Conservation (phyloP, 2,113 vertebrate species). For the Tyto alba region DNA sequence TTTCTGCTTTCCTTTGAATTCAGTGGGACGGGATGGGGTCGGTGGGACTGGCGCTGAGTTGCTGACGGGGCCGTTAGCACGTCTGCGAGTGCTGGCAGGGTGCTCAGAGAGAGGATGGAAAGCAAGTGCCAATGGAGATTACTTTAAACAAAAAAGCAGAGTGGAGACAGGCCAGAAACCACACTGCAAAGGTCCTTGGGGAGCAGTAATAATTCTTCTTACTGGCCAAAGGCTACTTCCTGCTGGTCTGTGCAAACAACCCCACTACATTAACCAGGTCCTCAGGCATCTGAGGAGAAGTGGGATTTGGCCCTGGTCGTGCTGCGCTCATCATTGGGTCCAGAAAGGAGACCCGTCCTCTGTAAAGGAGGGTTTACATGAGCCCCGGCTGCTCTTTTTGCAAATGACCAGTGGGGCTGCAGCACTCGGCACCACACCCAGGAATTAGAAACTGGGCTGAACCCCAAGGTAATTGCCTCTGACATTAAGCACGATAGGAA, state of each 20-base stretch:
- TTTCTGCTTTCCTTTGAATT: not conserved
- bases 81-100: not conserved
- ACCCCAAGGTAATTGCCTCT: not conserved
- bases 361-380: not conserved
- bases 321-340: not conserved
- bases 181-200: not conserved
- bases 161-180: not conserved
- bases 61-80: not conserved
- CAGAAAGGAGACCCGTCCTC: not conserved
- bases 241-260: not conserved
- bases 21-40: rapidly evolving
- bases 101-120: not conserved
- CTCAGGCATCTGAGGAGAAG: not conserved
- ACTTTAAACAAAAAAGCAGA: not conserved
- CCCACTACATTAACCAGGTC: not conserved
- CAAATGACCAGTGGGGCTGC: not conserved
- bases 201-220: not conserved
- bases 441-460: not conserved
- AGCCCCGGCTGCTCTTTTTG: not conserved
- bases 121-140: not conserved
- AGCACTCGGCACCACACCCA: not conserved
- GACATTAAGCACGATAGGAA: not conserved
- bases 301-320: not conserved
- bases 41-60: rapidly evolving
- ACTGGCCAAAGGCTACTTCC: not conserved